phyloP scores from a whole-genome alignment of 1,140 invertebrate species.

The Heliconius nattereri region DNA sequence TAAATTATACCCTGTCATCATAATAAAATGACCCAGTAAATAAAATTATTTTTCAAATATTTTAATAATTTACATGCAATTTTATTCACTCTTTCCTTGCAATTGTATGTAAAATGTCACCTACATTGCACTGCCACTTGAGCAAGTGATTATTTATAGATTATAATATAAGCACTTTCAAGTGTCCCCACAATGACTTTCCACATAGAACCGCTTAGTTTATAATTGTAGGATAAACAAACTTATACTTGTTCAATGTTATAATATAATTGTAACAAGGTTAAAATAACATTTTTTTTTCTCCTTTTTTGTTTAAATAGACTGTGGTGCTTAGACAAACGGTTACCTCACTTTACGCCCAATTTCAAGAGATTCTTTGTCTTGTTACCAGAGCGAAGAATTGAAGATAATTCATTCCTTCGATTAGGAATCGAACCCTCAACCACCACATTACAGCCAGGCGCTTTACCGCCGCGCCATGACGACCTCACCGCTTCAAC shows the following conservation, averaged over 20 bases:
- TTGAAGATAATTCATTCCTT: no score
- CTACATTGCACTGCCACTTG: conserved; percentile 1
- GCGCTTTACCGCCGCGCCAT: no score
- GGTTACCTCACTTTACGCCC: no score
- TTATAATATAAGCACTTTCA: conserved; percentile 11
- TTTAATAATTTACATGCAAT: background rate
- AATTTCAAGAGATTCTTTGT: no score
- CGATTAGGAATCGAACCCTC: no score
- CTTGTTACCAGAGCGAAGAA: no score
- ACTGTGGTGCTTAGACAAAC: no score
- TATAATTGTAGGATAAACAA: background rate
- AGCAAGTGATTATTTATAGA: conserved; percentile 14
- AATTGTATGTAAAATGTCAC: conserved; percentile 14
- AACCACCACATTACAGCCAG: no score
- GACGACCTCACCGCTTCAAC: no score
- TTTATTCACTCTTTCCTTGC: background rate
- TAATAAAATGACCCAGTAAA: background rate
- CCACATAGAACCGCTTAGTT: background rate
- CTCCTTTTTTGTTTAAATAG: no score
- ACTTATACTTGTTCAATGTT: background rate
- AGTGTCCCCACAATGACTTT: conserved; percentile 9
- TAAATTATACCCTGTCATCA: no score
- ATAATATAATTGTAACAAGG: background rate
- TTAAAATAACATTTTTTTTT: no score
- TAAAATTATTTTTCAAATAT: background rate